Evolutionary conservation across 2,888 invertebrate species (phyloP), one percentile per base, ranked within the genome.

Genomic region (Carabus problematicus): DNA sequence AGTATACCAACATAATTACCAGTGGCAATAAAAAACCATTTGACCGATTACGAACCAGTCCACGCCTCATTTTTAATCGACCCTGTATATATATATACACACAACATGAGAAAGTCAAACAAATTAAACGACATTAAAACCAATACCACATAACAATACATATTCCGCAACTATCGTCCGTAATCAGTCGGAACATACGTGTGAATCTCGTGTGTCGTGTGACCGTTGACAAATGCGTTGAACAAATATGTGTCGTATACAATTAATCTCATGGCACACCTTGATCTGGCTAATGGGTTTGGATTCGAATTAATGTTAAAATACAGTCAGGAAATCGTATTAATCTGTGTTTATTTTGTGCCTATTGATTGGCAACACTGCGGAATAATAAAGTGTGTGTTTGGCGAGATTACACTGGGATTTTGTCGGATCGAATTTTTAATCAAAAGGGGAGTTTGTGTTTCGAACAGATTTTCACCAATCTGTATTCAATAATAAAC

Each of bases 271-370:
- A 66, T 39, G 71, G 70, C 75, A 70, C 75, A 74, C 75, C 74
- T 74, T 72, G 72, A 74, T 72, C 70, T 64, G 49, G 69, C 72
- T 74, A 74, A 75, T 75, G 73, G 74, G 67, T 74, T 74, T 73
- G 73, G 73, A 72, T 73, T 72, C 71, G 70, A 72, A 72, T 70
- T 72, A 74, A 73, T 72, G 72, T 70, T 72, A 72, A 73, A 73
- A 72, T 71, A 73, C 54, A 19, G 8, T 11, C 39, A 41, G 58
- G 49, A 59, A 59, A 14, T 11, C 19, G 60, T 67, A 67, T 67
- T 67, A 67, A 67, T 67, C 60, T 67, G 39, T 67, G 67, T 67
- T 67, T 67, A 60, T 40, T 60, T 67, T 60, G 54, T 43, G 19
- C 56, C 55, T 29, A 29, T 29, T 29, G 29, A 29, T 29, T 29